Percentiles rank a stretch among this genome's conserved stretches.
Conservation (phyloP, 2,797 vertebrate species). For the Myotis myotis region DNA sequence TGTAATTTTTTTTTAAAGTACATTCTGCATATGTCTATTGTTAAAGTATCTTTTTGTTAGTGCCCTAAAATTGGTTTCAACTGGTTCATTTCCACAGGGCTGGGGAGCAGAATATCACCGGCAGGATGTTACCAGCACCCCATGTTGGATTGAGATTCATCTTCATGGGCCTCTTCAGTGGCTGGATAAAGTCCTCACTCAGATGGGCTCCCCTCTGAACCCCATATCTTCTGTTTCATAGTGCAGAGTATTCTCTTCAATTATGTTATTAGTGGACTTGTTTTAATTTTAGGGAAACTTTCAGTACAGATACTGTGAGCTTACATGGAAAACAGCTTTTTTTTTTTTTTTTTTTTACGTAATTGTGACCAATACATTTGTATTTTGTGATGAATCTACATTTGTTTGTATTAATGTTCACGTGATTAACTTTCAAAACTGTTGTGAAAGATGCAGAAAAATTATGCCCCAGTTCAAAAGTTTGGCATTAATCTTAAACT, state of each 20-base stretch:
- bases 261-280: slow-evolving; percentile 81
- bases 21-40: neutral
- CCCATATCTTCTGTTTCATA: slow-evolving; percentile 98
- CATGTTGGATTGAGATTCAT: slow-evolving; percentile 94
- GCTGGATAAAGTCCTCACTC: slow-evolving; percentile 95
- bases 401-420: slow-evolving; percentile 82
- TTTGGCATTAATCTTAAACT: slow-evolving; percentile 81
- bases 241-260: slow-evolving; percentile 82
- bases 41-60: neutral
- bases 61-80: neutral
- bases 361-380: slow-evolving; percentile 87
- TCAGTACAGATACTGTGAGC: slow-evolving; percentile 86
- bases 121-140: slow-evolving; percentile 93
- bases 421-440: slow-evolving; percentile 79
- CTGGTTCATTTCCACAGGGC: slow-evolving; percentile 82
- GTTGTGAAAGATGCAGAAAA: slow-evolving; percentile 77
- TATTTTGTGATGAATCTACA: slow-evolving; percentile 83
- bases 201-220: slow-evolving; percentile 96
- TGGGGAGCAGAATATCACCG: slow-evolving; percentile 94
- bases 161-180: slow-evolving; percentile 93
- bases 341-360: slow-evolving; percentile 77
- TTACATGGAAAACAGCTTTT: slow-evolving; percentile 82
- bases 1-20: neutral
- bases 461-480: slow-evolving; percentile 71
- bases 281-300: slow-evolving; percentile 85